Conservation (phyloP, 2,113 vertebrate genomes). For the Prunella fulvescens region DNA sequence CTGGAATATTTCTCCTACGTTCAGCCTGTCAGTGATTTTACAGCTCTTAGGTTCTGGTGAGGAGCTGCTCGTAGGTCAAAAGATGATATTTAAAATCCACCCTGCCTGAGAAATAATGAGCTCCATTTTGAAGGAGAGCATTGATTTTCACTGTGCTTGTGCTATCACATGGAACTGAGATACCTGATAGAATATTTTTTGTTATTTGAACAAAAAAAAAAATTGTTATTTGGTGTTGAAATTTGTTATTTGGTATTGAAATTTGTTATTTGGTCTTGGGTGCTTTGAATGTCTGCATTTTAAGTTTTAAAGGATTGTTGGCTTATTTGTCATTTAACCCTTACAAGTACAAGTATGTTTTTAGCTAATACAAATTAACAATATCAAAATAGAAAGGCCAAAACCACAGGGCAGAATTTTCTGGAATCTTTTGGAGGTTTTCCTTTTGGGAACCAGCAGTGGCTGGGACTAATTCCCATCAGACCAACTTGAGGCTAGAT, state of each 20-base stretch:
- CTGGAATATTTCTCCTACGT: not conserved
- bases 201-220: not conserved
- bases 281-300: not conserved
- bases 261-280: not conserved
- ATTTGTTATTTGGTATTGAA: not conserved
- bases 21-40: not conserved
- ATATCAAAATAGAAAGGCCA: not conserved
- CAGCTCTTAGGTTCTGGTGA: not conserved
- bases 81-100: not conserved
- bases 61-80: not conserved
- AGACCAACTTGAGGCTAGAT: not conserved
- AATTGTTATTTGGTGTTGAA: not conserved
- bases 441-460: not conserved
- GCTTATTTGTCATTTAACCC: not conserved
- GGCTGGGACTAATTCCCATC: not conserved
- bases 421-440: not conserved
- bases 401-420: not conserved
- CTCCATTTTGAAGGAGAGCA: not conserved
- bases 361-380: not conserved
- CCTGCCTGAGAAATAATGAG: not conserved
- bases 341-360: not conserved
- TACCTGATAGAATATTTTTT: not conserved
- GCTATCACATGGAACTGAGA: not conserved
- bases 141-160: not conserved
- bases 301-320: not conserved